Percentiles rank a stretch among this genome's conserved stretches.
Conservation (phyloP, 2,113 vertebrate species). For the Lontra canadensis region DNA sequence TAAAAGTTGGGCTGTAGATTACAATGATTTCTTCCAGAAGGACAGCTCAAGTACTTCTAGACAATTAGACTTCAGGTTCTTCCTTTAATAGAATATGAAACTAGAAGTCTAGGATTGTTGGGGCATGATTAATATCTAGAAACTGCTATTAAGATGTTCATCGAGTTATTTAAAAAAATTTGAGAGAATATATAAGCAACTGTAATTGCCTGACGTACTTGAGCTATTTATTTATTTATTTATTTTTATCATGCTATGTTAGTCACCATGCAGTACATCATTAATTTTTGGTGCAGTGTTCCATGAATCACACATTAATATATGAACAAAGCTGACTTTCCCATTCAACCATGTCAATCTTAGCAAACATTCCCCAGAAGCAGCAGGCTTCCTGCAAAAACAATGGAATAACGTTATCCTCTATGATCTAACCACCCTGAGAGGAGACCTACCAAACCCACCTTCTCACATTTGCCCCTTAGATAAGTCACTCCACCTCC, state of each 20-base stretch:
- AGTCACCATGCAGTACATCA: no score
- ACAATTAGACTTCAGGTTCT: neutral
- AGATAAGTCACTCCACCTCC: no score
- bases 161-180: neutral
- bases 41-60: neutral
- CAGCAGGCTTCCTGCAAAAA: no score
- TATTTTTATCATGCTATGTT: no score
- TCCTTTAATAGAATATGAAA: neutral
- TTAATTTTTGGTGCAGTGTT: no score
- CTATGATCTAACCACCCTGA: neutral
- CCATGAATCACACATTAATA: neutral
- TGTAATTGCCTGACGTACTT: neutral
- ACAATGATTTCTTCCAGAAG: neutral
- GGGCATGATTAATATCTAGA: neutral
- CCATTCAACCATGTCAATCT: neutral
- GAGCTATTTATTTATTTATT: neutral
- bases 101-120: neutral
- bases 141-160: neutral
- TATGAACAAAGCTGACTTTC: rapidly evolving
- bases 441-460: neutral
- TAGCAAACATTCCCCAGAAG: neutral
- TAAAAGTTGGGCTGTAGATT: neutral
- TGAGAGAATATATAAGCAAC: neutral
- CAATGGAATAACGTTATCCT: neutral
- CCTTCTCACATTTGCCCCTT: neutral